Evolutionary conservation across 1,140 invertebrate species (phyloP).

Genomic region (Euwallacea fornicatus): DNA sequence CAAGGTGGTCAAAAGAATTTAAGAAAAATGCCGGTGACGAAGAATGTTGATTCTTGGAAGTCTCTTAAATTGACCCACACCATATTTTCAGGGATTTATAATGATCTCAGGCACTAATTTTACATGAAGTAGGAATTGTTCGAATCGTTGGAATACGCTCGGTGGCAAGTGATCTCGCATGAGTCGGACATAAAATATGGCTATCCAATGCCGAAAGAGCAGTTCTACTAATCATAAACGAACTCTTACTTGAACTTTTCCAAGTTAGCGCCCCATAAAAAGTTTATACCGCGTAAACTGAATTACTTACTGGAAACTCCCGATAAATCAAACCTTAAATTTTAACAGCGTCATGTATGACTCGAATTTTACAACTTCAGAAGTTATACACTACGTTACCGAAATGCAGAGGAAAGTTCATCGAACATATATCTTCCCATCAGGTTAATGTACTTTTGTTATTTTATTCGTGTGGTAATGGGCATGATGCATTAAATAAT

Average conservation of each 20-base stretch:
- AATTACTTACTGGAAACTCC: constrained; percentile 10
- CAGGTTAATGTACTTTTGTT: too few species aligned
- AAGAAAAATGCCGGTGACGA: constrained; percentile 1
- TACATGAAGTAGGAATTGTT: too few species aligned
- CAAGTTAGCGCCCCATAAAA: constrained; percentile 13
- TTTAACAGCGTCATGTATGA: constrained; percentile 11
- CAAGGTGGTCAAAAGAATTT: constrained; percentile 5
- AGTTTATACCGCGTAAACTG: constrained; percentile 3
- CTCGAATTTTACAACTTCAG: constrained; percentile 12
- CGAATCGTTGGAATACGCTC: too few species aligned
- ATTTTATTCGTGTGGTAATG: too few species aligned
- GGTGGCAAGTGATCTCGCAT: too few species aligned
- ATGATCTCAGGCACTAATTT: background rate
- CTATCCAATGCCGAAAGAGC: background rate
- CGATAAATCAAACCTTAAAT: constrained; percentile 17
- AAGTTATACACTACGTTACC: too few species aligned
- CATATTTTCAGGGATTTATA: background rate
- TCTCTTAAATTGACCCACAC: background rate
- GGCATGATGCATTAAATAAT: too few species aligned
- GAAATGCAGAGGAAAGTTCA: too few species aligned
- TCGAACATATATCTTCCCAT: too few species aligned
- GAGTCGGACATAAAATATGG: background rate
- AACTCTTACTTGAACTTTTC: constrained; percentile 5
- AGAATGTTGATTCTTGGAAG: background rate
- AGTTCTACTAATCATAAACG: constrained; percentile 4